phyloP scores from a whole-genome alignment of 2,888 invertebrate genomes.

The Mamestra brassicae region DNA sequence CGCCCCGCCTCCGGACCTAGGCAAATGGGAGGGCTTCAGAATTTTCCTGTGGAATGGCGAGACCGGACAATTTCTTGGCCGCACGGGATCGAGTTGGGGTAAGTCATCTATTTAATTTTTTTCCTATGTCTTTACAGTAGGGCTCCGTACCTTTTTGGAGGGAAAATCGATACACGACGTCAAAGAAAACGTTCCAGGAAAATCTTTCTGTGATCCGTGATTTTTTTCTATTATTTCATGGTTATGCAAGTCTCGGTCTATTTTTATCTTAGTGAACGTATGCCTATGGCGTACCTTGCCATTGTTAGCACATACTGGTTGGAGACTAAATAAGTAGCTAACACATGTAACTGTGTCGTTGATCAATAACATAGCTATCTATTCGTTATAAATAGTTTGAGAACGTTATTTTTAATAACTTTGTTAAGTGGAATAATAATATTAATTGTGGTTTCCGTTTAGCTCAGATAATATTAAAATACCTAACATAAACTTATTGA shows the following conservation, averaged over 20 bases:
- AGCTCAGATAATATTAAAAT: constrained; percentile 33
- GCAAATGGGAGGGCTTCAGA: constrained; percentile 96
- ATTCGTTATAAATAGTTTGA: not conserved
- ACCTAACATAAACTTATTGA: not conserved
- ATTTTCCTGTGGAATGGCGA: constrained; percentile 98
- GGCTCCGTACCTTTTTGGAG: constrained; percentile 73
- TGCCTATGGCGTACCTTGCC: constrained; percentile 5
- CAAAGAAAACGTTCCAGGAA: constrained; percentile 8
- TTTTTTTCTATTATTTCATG: not conserved
- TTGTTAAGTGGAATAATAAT: constrained; percentile 3
- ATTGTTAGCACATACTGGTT: constrained; percentile 14
- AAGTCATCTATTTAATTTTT: constrained; percentile 87
- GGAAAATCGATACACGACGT: constrained; percentile 71
- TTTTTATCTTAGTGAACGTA: constrained; percentile 21
- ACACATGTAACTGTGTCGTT: not conserved
- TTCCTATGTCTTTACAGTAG: constrained; percentile 14
- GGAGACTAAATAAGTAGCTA: constrained; percentile 1
- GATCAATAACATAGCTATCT: not conserved
- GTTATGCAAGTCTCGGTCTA: constrained; percentile 36
- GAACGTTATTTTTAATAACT: not conserved
- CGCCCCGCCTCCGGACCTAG: constrained; percentile 95
- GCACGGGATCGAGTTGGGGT: constrained; percentile 99
- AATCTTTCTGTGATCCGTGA: not conserved
- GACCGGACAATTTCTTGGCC: constrained; percentile 97
- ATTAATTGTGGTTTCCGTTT: constrained; percentile 42